These are phyloP conservation scores for Andrena cerasifolii DNA, from an alignment of 1,140 invertebrate genomes.

Conservation along the genomic window DNA sequence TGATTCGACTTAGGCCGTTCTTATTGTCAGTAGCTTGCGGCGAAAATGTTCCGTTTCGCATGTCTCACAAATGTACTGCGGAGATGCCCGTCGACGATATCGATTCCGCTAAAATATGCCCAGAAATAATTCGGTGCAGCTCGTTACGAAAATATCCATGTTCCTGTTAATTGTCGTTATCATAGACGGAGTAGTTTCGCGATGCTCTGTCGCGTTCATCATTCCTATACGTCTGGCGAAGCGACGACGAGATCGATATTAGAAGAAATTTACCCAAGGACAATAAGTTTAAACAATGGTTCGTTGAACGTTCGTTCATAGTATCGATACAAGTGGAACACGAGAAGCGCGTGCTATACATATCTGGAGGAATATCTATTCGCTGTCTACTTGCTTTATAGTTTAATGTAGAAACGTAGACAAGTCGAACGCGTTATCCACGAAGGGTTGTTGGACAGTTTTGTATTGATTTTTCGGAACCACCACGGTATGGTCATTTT, in stretches of 20 bases:
- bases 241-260: not conserved
- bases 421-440: not conserved
- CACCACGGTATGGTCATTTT: not conserved
- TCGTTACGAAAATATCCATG: conserved; percentile 4
- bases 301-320: conserved; percentile 34
- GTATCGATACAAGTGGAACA: conserved; percentile 23
- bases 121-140: not conserved
- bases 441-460: not conserved
- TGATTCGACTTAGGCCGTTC: not conserved
- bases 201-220: not conserved
- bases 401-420: not conserved
- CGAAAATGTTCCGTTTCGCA: not conserved
- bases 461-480: not conserved
- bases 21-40: not conserved
- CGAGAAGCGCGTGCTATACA: conserved; percentile 5
- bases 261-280: conserved; percentile 1
- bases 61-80: not conserved
- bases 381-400: not conserved
- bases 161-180: conserved; percentile 28
- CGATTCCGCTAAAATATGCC: not conserved
- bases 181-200: conserved; percentile 6
- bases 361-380: conserved; percentile 34
- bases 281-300: conserved; percentile 38
- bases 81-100: not conserved
- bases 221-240: not conserved